Evolutionary conservation across 2,888 invertebrate genomes (phyloP).

Genomic region (Drosophila ustulata): DNA sequence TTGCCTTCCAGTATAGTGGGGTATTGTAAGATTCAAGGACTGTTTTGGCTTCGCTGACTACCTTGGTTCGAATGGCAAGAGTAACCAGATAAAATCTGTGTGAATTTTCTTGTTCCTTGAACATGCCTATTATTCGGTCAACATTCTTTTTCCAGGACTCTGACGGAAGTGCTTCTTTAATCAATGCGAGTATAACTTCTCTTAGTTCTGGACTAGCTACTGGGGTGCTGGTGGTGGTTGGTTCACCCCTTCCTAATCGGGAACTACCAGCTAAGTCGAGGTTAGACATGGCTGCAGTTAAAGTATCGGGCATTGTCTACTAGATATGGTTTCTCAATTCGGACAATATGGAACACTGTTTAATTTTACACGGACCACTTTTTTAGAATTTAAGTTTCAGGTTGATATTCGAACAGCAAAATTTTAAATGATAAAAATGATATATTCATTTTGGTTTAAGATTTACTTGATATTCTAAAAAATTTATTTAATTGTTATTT

Average conservation of each 20-base stretch:
- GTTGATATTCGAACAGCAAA: too few relatives aligned
- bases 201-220: neutral
- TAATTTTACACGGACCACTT: too few relatives aligned
- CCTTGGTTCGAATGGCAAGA: neutral
- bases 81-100: neutral
- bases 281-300: too few relatives aligned
- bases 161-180: neutral
- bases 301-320: too few relatives aligned
- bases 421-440: too few relatives aligned
- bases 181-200: neutral
- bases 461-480: too few relatives aligned
- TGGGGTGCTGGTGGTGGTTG: neutral
- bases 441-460: too few relatives aligned
- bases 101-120: neutral
- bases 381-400: too few relatives aligned
- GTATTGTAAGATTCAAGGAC: neutral
- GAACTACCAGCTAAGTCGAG: too few relatives aligned
- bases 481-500: neutral
- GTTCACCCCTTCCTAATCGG: neutral
- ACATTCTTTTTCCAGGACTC: neutral
- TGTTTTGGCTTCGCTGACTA: neutral
- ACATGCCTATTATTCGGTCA: neutral
- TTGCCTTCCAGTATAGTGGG: neutral
- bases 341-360: too few relatives aligned
- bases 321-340: too few relatives aligned